phyloP scores from a whole-genome alignment of 2,113 vertebrate species.

The Noctilio leporinus region DNA sequence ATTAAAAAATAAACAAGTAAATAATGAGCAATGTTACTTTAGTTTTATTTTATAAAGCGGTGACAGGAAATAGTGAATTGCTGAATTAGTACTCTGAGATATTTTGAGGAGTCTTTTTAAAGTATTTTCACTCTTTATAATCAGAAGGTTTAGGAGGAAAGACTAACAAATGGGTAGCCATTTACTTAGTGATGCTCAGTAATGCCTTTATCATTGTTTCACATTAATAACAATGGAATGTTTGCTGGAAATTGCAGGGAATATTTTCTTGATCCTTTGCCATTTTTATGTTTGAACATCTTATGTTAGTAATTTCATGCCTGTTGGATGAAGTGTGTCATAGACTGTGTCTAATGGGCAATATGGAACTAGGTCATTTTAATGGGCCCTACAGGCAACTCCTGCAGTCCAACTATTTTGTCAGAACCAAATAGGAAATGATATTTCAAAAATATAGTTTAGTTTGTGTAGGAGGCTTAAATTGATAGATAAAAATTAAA shows the following conservation, averaged over 20 bases:
- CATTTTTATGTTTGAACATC: constrained; percentile 36
- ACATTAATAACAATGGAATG: constrained; percentile 15
- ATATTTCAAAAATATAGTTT: not conserved
- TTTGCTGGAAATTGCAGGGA: not conserved
- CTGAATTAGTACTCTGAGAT: not conserved
- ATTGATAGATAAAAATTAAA: not conserved
- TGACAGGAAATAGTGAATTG: not conserved
- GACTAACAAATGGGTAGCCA: not conserved
- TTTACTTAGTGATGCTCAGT: constrained; percentile 18
- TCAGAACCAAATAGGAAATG: not conserved
- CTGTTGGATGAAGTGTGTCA: constrained; percentile 52
- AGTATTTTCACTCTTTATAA: not conserved
- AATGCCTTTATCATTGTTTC: constrained; percentile 23
- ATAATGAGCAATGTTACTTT: not conserved
- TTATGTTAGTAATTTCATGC: constrained; percentile 52
- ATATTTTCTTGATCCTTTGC: constrained; percentile 42
- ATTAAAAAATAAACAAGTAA: too few relatives aligned
- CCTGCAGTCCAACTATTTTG: not conserved
- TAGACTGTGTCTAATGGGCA: constrained; percentile 60
- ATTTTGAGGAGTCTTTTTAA: not conserved
- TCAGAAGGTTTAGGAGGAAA: not conserved
- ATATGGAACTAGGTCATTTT: constrained; percentile 7
- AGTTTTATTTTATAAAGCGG: not conserved
- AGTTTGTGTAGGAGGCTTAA: not conserved
- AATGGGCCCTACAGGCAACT: constrained; percentile 19